These are phyloP conservation scores for Xanthorhoe spadicearia DNA, from an alignment of 2,888 invertebrate species.

Conservation along the genomic window DNA sequence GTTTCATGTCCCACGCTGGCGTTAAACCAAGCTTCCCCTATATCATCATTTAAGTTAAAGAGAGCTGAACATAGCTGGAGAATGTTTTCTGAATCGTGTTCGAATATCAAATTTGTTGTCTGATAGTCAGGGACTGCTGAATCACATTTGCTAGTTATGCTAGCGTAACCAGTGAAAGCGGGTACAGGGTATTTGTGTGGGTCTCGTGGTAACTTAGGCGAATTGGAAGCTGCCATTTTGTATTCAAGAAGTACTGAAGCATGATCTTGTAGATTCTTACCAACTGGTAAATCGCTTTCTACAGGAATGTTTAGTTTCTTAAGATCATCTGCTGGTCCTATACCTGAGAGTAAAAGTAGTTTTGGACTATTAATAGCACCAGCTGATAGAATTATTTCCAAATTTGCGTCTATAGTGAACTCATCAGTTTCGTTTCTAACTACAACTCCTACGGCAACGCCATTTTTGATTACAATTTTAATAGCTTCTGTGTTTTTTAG, in stretches of 20 bases:
- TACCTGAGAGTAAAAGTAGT: not conserved
- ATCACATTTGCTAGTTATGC: not conserved
- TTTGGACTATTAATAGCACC: slow-evolving; percentile 6
- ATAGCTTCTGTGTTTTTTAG: slow-evolving; percentile 3
- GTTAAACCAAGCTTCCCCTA: not conserved
- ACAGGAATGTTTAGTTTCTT: not conserved
- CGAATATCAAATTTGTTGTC: slow-evolving; percentile 1
- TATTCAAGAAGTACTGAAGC: not conserved
- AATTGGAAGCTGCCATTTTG: not conserved
- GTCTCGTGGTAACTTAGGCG: not conserved
- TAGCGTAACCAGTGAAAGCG: not conserved
- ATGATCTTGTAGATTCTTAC: slow-evolving; percentile 7
- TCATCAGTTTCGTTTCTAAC: slow-evolving; percentile 6
- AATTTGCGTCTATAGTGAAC: not conserved
- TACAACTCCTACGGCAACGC: not conserved
- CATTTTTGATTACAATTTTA: slow-evolving; percentile 1
- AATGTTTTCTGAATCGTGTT: not conserved
- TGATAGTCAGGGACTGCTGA: not conserved
- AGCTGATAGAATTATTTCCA: not conserved
- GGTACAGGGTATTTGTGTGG: not conserved
- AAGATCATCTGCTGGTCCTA: slow-evolving; percentile 1
- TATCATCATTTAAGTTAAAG: not conserved
- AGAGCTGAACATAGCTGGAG: not conserved
- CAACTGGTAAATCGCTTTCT: not conserved
- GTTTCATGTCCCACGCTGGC: slow-evolving; percentile 1